Conservation (phyloP, 2,113 vertebrate genomes). For the Condylura cristata region DNA sequence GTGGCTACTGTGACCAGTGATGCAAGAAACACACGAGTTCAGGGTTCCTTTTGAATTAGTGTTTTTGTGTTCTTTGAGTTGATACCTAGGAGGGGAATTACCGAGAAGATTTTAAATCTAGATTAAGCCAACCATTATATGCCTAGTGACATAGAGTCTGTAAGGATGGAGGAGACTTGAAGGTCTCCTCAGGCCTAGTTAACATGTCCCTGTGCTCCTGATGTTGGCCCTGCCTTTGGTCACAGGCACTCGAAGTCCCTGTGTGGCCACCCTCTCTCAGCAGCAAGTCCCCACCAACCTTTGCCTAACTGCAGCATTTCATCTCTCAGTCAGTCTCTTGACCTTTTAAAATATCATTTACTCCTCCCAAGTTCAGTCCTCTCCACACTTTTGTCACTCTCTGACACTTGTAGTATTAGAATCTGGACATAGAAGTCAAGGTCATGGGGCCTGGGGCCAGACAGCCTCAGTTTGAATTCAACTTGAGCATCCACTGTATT, state of each 20-base stretch:
- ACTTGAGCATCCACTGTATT: neutral
- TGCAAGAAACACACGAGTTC: too few relatives aligned
- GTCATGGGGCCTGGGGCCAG: neutral
- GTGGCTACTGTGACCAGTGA: too few relatives aligned
- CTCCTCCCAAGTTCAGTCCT: neutral
- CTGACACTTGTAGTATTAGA: neutral
- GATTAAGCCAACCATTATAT: neutral
- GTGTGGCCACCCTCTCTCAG: neutral
- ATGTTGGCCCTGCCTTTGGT: neutral
- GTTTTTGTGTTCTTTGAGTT: too few relatives aligned
- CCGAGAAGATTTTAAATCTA: neutral
- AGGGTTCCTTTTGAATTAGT: too few relatives aligned
- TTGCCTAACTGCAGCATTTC: neutral
- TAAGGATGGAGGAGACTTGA: neutral
- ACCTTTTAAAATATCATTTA: neutral
- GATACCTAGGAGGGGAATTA: too few relatives aligned
- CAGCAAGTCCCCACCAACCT: neutral
- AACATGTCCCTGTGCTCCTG: neutral
- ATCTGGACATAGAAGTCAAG: neutral
- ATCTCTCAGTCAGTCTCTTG: neutral
- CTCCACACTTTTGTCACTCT: neutral
- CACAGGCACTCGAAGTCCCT: neutral
- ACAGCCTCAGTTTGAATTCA: neutral
- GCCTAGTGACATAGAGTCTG: neutral
- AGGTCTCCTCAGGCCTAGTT: neutral